Evolutionary conservation across 1,140 invertebrate species (phyloP), one percentile per base, ranked within the genome.

Genomic region (Cydia splendana): DNA sequence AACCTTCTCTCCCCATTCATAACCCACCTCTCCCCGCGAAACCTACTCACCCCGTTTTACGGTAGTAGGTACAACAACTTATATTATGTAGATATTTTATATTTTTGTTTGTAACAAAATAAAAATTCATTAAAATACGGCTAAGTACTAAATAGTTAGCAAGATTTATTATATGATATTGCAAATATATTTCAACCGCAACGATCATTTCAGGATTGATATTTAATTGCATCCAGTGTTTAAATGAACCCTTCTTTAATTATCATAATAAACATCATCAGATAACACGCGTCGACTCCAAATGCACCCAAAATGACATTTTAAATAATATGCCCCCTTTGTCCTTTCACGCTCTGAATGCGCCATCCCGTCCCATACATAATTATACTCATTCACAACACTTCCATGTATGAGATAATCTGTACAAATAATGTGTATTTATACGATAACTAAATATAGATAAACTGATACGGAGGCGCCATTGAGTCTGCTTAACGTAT

Each of bases 331-430:
- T 77, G 83, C 86, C 87, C 82, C 83, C 77, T 87, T 90, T 89
- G 87, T 87, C 82, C 87, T 86, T 86, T 91, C 85, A 88, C 90
- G 90, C 88, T 92, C 89, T 86, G 82, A 88, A 88, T 91, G 88
- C 82, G 69, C 48, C 81, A 81, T 82, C 80, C 80, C 84, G 80
- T 85, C 85, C 78, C 76, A 79, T 83, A 76, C 76, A 65, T 81
- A 84, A 88, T 84, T 82, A 82, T 80, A 82, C 80, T 84, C 85
- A 87, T 89, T 89, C 84, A 87, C 77, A 75, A 76, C 75, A 78
- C 51, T 77, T 78, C 69, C 24, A 75, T 76, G 78, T 78, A 74
- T 67, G 77, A 79, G 78, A 85, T 83, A 87, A 84, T 81, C 78
- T 82, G 79, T 77, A 79, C 78, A 83, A 81, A 80, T 80, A 84